phyloP scores from a whole-genome alignment of 2,888 invertebrate species.

The Tanypteryx hageni region DNA sequence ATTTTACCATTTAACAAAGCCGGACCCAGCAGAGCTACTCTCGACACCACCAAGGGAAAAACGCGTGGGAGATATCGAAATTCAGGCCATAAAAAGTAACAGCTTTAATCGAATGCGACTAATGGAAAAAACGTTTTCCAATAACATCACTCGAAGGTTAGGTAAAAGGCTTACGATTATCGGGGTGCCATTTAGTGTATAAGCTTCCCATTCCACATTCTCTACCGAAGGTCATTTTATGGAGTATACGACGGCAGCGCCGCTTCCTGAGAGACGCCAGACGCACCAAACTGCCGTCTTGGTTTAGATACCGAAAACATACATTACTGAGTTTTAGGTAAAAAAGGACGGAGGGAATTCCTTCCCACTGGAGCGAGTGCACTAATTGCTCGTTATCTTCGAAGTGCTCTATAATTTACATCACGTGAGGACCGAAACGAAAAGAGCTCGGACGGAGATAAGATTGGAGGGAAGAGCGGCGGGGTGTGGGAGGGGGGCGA shows the following conservation, averaged over 20 bases:
- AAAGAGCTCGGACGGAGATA: conserved; percentile 24
- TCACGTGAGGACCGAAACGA: conserved; percentile 53
- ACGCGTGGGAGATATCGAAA: background rate
- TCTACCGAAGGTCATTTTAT: background rate
- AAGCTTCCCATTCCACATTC: background rate
- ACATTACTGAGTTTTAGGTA: background rate
- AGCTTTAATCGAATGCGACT: background rate
- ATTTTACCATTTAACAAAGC: no score
- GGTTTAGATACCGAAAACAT: conserved; percentile 19
- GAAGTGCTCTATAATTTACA: conserved; percentile 60
- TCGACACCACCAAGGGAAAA: background rate
- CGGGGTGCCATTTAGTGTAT: background rate
- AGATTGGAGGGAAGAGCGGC: background rate
- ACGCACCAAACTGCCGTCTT: background rate
- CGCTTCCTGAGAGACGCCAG: background rate
- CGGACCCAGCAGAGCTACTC: background rate
- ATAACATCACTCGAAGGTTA: background rate
- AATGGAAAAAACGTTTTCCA: background rate
- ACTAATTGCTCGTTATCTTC: conserved; percentile 58
- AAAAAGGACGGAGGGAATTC: conserved; percentile 16
- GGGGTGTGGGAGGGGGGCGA: background rate
- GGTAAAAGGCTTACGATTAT: conserved; percentile 31
- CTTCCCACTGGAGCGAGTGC: conserved; percentile 34
- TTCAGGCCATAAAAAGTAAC: conserved; percentile 13
- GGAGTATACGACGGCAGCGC: background rate